phyloP scores from a whole-genome alignment of 2,113 vertebrate genomes.

The Camelus bactrianus region DNA sequence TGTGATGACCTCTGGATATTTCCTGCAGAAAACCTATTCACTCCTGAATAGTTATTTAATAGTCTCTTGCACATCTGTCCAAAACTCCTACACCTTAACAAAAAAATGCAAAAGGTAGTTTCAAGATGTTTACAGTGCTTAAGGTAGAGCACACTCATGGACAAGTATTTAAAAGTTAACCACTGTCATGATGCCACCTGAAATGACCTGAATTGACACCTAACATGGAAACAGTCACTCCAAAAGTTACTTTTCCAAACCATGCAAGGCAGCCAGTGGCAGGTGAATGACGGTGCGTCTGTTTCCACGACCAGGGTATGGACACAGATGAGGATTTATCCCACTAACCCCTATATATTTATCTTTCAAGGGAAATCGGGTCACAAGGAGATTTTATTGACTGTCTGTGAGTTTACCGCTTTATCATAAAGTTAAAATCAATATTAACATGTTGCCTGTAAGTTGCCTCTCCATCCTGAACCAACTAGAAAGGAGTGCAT shows the following conservation, averaged over 20 bases:
- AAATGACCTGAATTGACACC: not conserved
- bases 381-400: not conserved
- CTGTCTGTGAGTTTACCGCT: not conserved
- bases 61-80: not conserved
- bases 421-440: slow-evolving; percentile 1
- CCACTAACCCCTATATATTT: not conserved
- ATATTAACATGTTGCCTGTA: not conserved
- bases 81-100: not conserved
- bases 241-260: not conserved
- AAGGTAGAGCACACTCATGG: not conserved
- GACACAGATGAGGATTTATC: not conserved
- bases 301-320: accelerated
- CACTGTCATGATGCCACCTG: not conserved
- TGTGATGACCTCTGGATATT: not conserved
- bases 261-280: not conserved
- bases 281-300: accelerated
- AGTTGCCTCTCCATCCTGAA: not conserved
- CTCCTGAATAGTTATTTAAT: not conserved
- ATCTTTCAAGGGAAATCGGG: not conserved
- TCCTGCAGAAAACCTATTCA: not conserved
- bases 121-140: not conserved
- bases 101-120: not conserved
- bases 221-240: not conserved
- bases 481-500: not conserved
- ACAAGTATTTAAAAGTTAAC: not conserved